Base-by-base conservation (phyloP, 2,113 vertebrate species). In the Semnornis frantzii region DNA sequence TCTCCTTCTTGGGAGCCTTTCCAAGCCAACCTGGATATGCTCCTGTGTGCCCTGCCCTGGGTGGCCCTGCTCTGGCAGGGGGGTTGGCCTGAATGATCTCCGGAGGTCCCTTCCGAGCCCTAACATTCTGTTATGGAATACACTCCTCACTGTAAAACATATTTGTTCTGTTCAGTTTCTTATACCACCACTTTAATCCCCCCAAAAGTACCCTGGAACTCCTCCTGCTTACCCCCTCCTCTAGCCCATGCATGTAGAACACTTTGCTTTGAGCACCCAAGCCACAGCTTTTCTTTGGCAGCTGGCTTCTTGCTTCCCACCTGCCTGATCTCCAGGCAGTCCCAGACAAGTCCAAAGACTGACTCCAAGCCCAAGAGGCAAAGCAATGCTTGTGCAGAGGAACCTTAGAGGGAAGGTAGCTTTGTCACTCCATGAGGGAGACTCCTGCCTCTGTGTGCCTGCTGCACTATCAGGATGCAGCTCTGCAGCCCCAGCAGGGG, bases 61-160 rank as follows among this genome's bases (percentile, higher is more conserved):
- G 42, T 46, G 46, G 6, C 46, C 46, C 46, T 46, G 46, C 42
- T 42, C 42, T 42, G 42, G 42, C 46, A 46, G 46, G 46, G 46
- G 46, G 46, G 46, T 46, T 46, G 46, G 6, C 15, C 46, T 46
- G 46, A 17, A 46, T 46, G 46, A 46, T 18, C 46, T 46, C 46
- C 18, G 46, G 15, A 46, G 17, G 17, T 16, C 5, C 46, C 46
- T 46, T 18, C 37, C 37, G 9, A 37, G n/a, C 37, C 37, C 37
- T 37, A 37, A 18, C 46, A 46, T 46, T 46, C 46, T 46, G 46
- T 46, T 16, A 46, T 46, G 46, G 46, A 46, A 39, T 16, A 68
- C 5, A 31, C 7, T 4, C 65, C 9, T 17, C 20, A 66, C 3
- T 9, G 4, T n/a, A 50, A 63, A 46, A 15, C 2, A 0, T 3